Conservation (phyloP, 2,113 vertebrate species). For the Bos indicus region DNA sequence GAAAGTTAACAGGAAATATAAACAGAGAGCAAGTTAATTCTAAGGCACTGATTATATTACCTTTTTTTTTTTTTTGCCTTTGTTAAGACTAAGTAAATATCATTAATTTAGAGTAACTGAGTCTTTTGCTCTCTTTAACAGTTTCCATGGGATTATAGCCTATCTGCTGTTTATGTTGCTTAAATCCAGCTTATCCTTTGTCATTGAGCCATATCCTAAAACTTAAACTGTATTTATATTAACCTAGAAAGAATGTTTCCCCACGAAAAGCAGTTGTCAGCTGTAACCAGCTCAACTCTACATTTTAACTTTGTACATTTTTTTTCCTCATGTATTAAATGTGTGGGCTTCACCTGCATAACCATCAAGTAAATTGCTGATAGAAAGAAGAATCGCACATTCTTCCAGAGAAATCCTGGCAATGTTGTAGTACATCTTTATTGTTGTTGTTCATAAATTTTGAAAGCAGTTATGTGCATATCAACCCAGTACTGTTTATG, state of each 20-base stretch:
- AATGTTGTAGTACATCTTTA: background rate
- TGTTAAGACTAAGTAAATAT: conserved; percentile 18
- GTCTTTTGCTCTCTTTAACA: conserved; percentile 27
- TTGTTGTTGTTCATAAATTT: background rate
- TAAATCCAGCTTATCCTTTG: conserved; percentile 42
- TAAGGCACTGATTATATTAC: background rate
- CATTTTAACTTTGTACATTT: background rate
- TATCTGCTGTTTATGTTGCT: background rate
- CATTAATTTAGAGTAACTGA: background rate
- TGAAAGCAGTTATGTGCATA: background rate
- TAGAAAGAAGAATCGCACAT: background rate
- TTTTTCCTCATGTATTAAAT: conserved; percentile 20
- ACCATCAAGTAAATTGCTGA: background rate
- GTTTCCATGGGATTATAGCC: background rate
- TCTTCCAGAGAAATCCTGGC: background rate
- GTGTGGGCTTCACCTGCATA: background rate
- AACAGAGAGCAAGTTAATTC: conserved; percentile 7
- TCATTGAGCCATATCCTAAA: conserved; percentile 22
- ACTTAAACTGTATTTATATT: conserved; percentile 48
- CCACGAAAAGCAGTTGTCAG: background rate
- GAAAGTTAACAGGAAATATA: conserved; percentile 25
- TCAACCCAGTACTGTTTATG: background rate
- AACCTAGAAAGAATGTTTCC: conserved; percentile 26
- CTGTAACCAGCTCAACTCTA: background rate
- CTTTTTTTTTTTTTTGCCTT: conserved; percentile 10